Conservation (phyloP, 2,113 vertebrate genomes). For the Xiphorhynchus elegans region DNA sequence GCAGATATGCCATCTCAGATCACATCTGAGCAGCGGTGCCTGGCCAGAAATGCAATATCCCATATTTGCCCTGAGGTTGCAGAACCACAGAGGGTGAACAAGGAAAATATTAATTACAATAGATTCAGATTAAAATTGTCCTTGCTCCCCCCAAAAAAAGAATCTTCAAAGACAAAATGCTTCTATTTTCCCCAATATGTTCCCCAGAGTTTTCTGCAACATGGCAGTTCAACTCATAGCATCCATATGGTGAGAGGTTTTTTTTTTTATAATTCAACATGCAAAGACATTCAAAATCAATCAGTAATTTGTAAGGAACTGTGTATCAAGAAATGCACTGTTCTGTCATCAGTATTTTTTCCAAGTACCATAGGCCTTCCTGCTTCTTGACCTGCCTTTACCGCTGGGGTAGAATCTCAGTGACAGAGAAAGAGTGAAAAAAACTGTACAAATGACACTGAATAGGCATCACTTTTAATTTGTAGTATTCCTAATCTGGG, state of each 20-base stretch:
- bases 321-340: neutral
- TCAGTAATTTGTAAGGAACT: neutral
- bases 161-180: neutral
- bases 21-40: neutral
- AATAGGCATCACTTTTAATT: neutral
- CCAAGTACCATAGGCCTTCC: neutral
- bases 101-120: neutral
- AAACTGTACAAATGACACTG: neutral
- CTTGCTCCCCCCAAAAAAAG: fast-evolving
- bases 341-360: neutral
- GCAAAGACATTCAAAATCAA: neutral
- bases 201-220: neutral
- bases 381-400: neutral
- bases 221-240: neutral
- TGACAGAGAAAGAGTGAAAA: neutral
- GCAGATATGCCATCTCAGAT: conserved; percentile 45
- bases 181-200: neutral
- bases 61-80: neutral
- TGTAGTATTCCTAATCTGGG: neutral
- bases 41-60: neutral
- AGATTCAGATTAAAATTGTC: neutral
- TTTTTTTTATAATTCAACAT: neutral
- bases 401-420: neutral
- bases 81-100: neutral
- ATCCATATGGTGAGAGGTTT: neutral